Conservation (phyloP, 2,888 invertebrate genomes). For the Ecdyonurus torrentis region DNA sequence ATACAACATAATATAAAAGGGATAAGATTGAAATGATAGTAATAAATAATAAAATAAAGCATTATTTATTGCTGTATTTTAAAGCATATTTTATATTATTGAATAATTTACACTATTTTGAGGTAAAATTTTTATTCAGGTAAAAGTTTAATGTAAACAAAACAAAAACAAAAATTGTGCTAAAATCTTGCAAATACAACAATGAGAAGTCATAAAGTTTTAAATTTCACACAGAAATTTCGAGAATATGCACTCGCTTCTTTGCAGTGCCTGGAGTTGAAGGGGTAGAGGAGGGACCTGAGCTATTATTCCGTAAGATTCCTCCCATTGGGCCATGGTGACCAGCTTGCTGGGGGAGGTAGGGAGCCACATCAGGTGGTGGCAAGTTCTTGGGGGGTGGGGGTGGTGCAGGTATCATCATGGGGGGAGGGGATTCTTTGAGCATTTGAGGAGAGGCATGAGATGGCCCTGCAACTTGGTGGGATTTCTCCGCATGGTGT, state of each 20-base stretch:
- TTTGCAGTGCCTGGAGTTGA: slow-evolving; percentile 62
- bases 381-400: slow-evolving; percentile 34
- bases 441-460: not conserved
- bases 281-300: slow-evolving; percentile 17
- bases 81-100: too few relatives aligned
- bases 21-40: too few relatives aligned
- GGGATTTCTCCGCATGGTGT: not conserved
- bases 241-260: slow-evolving; percentile 83
- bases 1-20: too few relatives aligned
- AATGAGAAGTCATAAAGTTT: too few relatives aligned
- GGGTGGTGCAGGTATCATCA: slow-evolving; percentile 39
- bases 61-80: too few relatives aligned
- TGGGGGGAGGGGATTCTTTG: slow-evolving; percentile 5
- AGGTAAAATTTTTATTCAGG: too few relatives aligned
- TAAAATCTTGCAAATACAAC: too few relatives aligned
- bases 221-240: slow-evolving; percentile 68
- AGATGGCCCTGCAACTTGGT: not conserved
- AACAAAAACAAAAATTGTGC: too few relatives aligned
- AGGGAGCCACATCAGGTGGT: slow-evolving; percentile 5
- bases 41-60: too few relatives aligned
- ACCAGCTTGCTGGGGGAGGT: not conserved
- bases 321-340: not conserved
- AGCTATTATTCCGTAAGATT: slow-evolving; percentile 39
- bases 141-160: too few relatives aligned
- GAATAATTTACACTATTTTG: too few relatives aligned